Conservation (phyloP, 2,113 vertebrate species). For the Labrus mixtus region DNA sequence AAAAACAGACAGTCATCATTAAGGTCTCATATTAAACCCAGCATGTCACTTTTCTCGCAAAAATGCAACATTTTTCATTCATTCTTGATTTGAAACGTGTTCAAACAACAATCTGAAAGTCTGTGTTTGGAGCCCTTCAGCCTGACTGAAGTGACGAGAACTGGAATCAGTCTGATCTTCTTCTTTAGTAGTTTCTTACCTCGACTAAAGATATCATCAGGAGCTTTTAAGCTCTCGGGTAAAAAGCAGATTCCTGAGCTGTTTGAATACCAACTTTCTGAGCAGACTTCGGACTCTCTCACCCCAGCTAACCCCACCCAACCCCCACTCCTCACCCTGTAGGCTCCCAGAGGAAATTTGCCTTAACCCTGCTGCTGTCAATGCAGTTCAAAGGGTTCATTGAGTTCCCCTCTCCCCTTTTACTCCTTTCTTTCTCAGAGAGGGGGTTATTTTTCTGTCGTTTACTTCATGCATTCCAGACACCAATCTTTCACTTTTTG, state of each 20-base stretch:
- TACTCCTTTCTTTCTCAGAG: slow-evolving; percentile 39
- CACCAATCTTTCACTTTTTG: slow-evolving; percentile 60
- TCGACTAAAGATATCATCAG: slow-evolving; percentile 7
- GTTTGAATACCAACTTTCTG: slow-evolving; percentile 64
- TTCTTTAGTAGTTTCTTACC: neutral
- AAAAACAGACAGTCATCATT: neutral
- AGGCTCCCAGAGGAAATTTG: slow-evolving; percentile 78
- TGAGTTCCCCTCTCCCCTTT: slow-evolving; percentile 63
- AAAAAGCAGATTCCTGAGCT: slow-evolving; percentile 53
- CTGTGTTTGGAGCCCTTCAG: accelerated
- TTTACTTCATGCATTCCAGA: slow-evolving; percentile 78
- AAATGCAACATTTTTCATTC: neutral
- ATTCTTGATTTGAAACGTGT: neutral
- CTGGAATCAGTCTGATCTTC: neutral
- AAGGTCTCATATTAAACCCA: neutral
- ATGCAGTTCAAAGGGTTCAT: slow-evolving; percentile 80
- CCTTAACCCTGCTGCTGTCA: slow-evolving; percentile 76
- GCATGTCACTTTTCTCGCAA: neutral
- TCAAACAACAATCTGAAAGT: neutral
- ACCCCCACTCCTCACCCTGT: slow-evolving; percentile 73
- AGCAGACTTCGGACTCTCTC: slow-evolving; percentile 72
- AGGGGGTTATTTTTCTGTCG: slow-evolving; percentile 66
- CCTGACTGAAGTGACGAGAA: neutral
- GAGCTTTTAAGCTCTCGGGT: slow-evolving; percentile 6
- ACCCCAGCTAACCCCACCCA: slow-evolving; percentile 80